A percentile compares a stretch with the other conserved stretches of the same genome.
phyloP scores from a whole-genome alignment of 2,888 invertebrate species.

The Schizaphis graminum region DNA sequence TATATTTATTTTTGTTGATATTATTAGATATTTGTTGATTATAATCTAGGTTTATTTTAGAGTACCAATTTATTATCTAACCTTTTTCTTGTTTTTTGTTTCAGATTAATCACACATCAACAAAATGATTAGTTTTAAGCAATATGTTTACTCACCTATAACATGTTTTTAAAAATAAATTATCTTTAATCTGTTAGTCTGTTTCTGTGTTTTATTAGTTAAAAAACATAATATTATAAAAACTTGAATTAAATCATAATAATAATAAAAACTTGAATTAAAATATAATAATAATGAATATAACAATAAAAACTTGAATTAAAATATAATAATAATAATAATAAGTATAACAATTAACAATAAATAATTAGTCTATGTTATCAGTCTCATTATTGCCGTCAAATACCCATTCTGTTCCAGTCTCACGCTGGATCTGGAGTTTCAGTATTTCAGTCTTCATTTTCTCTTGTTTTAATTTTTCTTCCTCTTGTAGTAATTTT shows the following conservation, averaged over 20 bases:
- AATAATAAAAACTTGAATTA: not conserved
- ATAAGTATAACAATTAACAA: too few species aligned
- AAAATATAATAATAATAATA: conserved; percentile 15
- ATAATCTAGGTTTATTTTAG: conserved; percentile 41
- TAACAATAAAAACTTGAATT: too few species aligned
- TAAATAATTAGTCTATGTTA: conserved; percentile 13
- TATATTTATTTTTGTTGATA: too few species aligned
- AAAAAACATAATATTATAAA: not conserved
- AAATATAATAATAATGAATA: too few species aligned
- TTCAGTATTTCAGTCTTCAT: conserved; percentile 50
- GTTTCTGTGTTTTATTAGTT: too few species aligned
- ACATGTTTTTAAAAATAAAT: too few species aligned
- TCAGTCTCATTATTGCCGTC: not conserved
- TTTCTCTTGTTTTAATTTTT: conserved; percentile 33
- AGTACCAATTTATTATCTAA: conserved; percentile 25
- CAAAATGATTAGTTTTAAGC: conserved; percentile 33
- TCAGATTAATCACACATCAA: conserved; percentile 29
- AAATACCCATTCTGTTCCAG: conserved; percentile 38
- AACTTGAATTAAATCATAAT: conserved; percentile 25
- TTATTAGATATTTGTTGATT: conserved; percentile 25
- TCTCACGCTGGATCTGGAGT: conserved; percentile 23
- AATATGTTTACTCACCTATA: not conserved
- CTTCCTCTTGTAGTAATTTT: conserved; percentile 14
- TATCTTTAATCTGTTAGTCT: too few species aligned
- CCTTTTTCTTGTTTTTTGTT: conserved; percentile 34